A percentile compares a stretch with the other conserved stretches of the same genome.
Evolutionary conservation across 2,113 vertebrate genomes (phyloP).

Genomic region (Andinoacara biseriatus): DNA sequence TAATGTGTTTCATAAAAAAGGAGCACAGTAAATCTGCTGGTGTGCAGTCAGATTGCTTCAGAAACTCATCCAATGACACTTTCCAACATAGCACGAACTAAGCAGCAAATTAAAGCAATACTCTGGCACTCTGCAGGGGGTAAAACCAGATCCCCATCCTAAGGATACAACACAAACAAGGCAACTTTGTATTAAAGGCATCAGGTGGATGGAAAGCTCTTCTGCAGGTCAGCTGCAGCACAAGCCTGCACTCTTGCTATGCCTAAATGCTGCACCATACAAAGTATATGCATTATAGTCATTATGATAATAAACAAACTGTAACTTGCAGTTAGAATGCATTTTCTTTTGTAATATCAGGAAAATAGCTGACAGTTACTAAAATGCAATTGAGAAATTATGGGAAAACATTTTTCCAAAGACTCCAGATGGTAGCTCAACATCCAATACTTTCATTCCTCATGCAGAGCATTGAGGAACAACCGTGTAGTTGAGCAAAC

Average conservation of each 20-base stretch:
- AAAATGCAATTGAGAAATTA: background rate
- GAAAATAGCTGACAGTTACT: background rate
- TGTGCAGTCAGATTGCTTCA: background rate
- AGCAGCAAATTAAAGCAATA: background rate
- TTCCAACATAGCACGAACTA: background rate
- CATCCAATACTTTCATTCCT: background rate
- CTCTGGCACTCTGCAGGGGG: background rate
- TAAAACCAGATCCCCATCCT: background rate
- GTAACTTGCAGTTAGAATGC: too few relatives aligned
- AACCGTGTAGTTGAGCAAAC: too few relatives aligned
- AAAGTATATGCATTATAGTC: too few relatives aligned
- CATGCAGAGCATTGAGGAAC: background rate
- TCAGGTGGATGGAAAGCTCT: background rate
- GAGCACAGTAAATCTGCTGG: background rate
- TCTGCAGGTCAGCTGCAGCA: background rate
- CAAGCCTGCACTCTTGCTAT: too few relatives aligned
- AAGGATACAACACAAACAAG: background rate
- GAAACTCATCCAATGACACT: background rate
- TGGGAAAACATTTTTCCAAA: background rate
- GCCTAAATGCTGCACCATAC: too few relatives aligned
- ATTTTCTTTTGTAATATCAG: too few relatives aligned
- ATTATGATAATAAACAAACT: too few relatives aligned
- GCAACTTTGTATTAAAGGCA: background rate
- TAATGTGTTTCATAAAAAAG: slow-evolving; percentile 2
- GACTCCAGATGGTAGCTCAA: background rate